Base-by-base conservation (phyloP, 2,888 invertebrate species). In the Blastobasis adustella region DNA sequence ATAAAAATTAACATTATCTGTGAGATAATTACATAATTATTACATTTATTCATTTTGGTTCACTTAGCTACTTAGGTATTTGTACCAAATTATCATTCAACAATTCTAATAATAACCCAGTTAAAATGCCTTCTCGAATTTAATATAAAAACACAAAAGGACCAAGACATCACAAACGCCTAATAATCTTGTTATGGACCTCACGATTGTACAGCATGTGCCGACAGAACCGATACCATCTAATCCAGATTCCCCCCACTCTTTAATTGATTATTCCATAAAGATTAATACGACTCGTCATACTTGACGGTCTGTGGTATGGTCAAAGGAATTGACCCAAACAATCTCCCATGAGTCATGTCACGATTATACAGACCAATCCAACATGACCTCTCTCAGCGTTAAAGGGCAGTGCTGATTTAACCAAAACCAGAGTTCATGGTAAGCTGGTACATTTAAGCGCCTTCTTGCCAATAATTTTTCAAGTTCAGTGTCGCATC, bases 201-300 rank as follows among this genome's bases (percentile, higher is more conserved):
- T 76, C 80, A 79, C 80, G 80, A 81, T 71, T 76, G 70, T 68
- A 73, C 69, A 23, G 73, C 75, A 79, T 79, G 78, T 82, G 80
- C 86, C 85, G 85, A 82, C 82, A 81, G 72, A 74, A 63, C 69
- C 62, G 86, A 86, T 86, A 85, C 66, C 59, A 87, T 87, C 86
- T 84, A 79, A 82, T 84, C 81, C 82, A 86, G 81, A 85, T 86
- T 81, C 76, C 73, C 76, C 72, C 76, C 75, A 76, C 82, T 77
- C 75, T 73, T 81, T 82, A 84, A 85, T 85, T 86, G 85, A 85
- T 87, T 85, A 84, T 83, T 85, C 79, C 77, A 74, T 84, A 80
- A 81, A 81, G 82, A 82, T 82, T 82, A 82, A 79, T 78, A 79
- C 71, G 81, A 77, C 77, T 82, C 78, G 79, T 81, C 85, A 81